Evolutionary conservation across 1,140 invertebrate species (phyloP).

Genomic region (Drosophila triauraria): DNA sequence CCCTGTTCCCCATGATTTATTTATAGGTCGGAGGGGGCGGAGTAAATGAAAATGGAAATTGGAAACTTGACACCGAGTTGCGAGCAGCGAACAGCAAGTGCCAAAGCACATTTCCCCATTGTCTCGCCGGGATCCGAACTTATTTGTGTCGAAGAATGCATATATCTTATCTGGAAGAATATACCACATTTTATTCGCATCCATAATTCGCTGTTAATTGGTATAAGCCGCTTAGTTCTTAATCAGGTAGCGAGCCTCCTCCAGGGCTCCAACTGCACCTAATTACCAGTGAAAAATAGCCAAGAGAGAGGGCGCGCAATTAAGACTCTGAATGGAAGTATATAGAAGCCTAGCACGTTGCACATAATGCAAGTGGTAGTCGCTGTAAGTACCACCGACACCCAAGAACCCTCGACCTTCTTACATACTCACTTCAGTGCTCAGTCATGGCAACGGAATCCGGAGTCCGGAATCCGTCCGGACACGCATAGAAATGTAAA

Average conservation of each 20-base stretch:
- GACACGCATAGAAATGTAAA: conserved; percentile 82
- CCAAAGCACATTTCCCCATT: conserved; percentile 46
- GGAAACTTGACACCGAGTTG: conserved; percentile 33
- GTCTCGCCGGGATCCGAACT: conserved; percentile 20
- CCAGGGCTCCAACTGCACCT: conserved; percentile 22
- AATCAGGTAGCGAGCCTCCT: conserved; percentile 36
- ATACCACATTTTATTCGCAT: conserved; percentile 28
- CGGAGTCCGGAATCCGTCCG: conserved; percentile 26
- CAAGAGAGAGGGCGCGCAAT: conserved; percentile 37
- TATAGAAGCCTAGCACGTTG: conserved; percentile 12
- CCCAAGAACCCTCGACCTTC: conserved; percentile 28
- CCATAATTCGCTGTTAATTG: conserved; percentile 60
- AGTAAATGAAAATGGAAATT: conserved; percentile 59
- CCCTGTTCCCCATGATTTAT: conserved; percentile 47
- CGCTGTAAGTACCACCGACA: conserved; percentile 13
- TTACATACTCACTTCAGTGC: conserved; percentile 35
- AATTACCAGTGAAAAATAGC: conserved; percentile 38
- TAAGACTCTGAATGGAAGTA: conserved; percentile 26
- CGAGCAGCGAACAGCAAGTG: conserved; percentile 18
- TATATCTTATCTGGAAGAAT: conserved; percentile 1
- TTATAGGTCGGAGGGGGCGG: conserved; percentile 36
- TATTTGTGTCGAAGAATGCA: conserved; percentile 3
- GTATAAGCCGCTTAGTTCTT: conserved; percentile 70
- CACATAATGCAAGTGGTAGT: conserved; percentile 46
- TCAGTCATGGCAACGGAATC: conserved; percentile 33